Base-by-base conservation (phyloP, 2,797 vertebrate species). In the Falco cherrug region DNA sequence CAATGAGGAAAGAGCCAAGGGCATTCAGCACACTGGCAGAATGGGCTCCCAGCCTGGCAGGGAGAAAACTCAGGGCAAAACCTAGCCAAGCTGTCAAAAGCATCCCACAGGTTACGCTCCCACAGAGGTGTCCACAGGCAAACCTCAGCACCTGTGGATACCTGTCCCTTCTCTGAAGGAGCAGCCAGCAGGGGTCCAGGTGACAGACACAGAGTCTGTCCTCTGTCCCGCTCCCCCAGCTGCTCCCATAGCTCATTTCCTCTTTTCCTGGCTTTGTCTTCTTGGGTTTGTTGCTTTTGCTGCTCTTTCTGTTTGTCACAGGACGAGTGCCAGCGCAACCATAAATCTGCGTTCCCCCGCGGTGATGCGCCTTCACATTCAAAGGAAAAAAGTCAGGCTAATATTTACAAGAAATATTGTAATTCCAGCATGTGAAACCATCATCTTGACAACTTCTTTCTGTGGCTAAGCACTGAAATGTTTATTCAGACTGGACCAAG, bases 391-490 rank as follows among this genome's bases (percentile, higher is more conserved):
- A 84, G 19, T 9, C 67, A 41, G 63, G n/a, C 65, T 81, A 48
- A 84, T 51, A 43, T 93, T 94, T 91, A 84, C 57, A 50, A 64
- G 69, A 90, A 86, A 88, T 84, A 86, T 47, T 93, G 59, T 78
- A 60, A 84, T 84, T 92, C 39, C 70, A 86, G 61, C 2, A 2
- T 48, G 67, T 65, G 51, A 93, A 90, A 90, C 61, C 59, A 67
- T 39, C 8, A 0, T 86, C 70, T 86, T 93, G 69, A 65, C 48
- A 93, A 68, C 63, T 47, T 29, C 35, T 81, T 87, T 89, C 74
- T 84, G 86, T 76, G 74, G 47, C 56, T 89, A 78, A 92, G 88
- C 69, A 86, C 71, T 53, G 65, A 78, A 86, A 76, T 79, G 24
- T 76, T 95, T 95, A 61, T 56, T 69, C 84, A 91, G 90, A 57